A percentile compares a stretch with the other conserved stretches of the same genome.
Evolutionary conservation across 2,113 vertebrate genomes (phyloP).

Genomic region (Sceloporus undulatus): DNA sequence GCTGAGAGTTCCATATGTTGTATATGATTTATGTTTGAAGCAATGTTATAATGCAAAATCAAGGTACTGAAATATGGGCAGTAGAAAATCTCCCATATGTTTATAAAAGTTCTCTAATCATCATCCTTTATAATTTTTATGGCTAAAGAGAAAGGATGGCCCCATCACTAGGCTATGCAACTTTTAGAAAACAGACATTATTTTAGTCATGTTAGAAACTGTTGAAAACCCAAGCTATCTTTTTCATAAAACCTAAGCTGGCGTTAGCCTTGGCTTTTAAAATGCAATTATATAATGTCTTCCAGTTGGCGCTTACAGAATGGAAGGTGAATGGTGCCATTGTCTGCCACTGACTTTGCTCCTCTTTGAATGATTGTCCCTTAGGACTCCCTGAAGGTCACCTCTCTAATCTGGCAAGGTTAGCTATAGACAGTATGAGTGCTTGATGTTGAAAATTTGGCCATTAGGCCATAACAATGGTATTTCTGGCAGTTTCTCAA

Average conservation of each 20-base stretch:
- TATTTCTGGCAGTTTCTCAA: constrained; percentile 12
- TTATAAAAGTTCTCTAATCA: not conserved
- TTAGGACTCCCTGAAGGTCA: not conserved
- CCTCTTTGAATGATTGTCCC: not conserved
- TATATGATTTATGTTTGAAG: constrained; percentile 13
- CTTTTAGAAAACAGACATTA: not conserved
- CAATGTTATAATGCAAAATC: constrained; percentile 4
- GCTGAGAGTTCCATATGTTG: not conserved
- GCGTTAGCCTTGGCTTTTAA: not conserved
- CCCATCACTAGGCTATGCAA: not conserved
- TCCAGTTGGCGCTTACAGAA: constrained; percentile 8
- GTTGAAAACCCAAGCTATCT: not conserved
- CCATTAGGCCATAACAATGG: not conserved
- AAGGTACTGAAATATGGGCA: not conserved
- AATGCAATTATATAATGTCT: not conserved
- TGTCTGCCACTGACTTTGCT: not conserved
- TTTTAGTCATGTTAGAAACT: not conserved
- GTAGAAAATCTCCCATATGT: not conserved
- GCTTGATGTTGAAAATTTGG: not conserved
- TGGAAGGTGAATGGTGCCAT: not conserved
- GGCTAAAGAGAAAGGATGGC: not conserved
- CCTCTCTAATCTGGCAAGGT: not conserved
- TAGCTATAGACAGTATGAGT: not conserved
- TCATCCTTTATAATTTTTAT: not conserved
- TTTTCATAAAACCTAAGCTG: not conserved